phyloP scores from a whole-genome alignment of 2,888 invertebrate species.

The Argyresthia albistria region DNA sequence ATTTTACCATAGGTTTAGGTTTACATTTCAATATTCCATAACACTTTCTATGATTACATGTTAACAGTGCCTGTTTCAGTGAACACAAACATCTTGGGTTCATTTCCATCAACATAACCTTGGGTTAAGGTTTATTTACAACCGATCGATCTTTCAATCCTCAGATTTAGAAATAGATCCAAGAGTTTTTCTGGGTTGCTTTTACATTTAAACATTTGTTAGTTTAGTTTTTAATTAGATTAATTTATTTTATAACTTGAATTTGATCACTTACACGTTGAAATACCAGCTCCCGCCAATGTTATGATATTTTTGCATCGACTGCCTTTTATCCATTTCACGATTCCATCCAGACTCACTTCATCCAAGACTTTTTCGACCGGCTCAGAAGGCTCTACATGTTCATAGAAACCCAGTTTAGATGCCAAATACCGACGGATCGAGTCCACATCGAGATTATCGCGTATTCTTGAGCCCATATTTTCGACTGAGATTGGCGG shows the following conservation, averaged over 20 bases:
- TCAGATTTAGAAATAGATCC: too few species aligned
- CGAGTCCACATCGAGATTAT: constrained; percentile 71
- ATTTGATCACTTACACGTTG: constrained; percentile 83
- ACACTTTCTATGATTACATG: too few species aligned
- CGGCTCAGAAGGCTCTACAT: constrained; percentile 37
- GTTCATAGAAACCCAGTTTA: constrained; percentile 74
- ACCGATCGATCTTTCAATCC: too few species aligned
- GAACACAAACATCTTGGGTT: too few species aligned
- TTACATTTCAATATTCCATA: too few species aligned
- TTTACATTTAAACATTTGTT: too few species aligned
- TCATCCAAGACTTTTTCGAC: constrained; percentile 74
- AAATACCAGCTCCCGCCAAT: constrained; percentile 97
- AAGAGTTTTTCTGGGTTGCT: too few species aligned
- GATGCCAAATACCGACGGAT: constrained; percentile 76
- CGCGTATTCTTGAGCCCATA: constrained; percentile 43
- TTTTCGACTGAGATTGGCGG: constrained; percentile 53
- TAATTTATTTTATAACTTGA: too few species aligned
- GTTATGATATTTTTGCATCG: constrained; percentile 90
- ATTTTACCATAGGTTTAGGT: neutral
- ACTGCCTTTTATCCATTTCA: constrained; percentile 82
- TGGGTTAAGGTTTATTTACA: too few species aligned
- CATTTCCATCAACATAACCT: too few species aligned
- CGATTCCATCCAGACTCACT: constrained; percentile 82
- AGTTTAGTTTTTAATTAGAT: too few species aligned
- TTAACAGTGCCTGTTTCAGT: too few species aligned